phyloP scores from a whole-genome alignment of 2,888 invertebrate genomes.

The Penaeus monodon region DNA sequence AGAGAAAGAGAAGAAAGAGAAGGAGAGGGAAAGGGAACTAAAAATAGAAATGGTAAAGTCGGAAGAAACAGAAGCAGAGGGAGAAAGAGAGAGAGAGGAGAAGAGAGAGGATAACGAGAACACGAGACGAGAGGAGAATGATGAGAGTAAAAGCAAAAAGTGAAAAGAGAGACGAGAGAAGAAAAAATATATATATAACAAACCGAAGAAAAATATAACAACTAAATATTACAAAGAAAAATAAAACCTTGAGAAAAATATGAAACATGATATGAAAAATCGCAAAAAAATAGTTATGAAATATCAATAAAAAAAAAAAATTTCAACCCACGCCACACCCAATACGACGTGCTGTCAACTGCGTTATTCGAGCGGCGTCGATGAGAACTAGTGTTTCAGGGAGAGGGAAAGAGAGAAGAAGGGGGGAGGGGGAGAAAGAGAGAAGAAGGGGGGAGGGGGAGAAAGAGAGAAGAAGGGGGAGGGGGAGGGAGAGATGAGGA shows the following conservation, averaged over 20 bases:
- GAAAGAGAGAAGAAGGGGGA: not conserved
- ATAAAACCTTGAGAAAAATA: not conserved
- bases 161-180: not conserved
- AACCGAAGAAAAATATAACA: too few relatives aligned
- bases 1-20: not conserved
- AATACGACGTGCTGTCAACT: too few relatives aligned
- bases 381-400: not conserved
- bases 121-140: too few relatives aligned
- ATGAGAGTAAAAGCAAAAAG: too few relatives aligned
- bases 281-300: not conserved
- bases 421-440: not conserved
- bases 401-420: too few relatives aligned
- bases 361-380: not conserved
- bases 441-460: too few relatives aligned
- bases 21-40: not conserved
- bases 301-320: not conserved
- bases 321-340: not conserved
- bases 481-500: not conserved
- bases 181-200: too few relatives aligned
- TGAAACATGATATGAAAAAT: not conserved
- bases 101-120: not conserved
- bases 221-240: not conserved
- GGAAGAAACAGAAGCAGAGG: too few relatives aligned
- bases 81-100: not conserved
- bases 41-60: not conserved